Conservation (phyloP, 2,113 vertebrate species). For the Ictalurus furcatus region DNA sequence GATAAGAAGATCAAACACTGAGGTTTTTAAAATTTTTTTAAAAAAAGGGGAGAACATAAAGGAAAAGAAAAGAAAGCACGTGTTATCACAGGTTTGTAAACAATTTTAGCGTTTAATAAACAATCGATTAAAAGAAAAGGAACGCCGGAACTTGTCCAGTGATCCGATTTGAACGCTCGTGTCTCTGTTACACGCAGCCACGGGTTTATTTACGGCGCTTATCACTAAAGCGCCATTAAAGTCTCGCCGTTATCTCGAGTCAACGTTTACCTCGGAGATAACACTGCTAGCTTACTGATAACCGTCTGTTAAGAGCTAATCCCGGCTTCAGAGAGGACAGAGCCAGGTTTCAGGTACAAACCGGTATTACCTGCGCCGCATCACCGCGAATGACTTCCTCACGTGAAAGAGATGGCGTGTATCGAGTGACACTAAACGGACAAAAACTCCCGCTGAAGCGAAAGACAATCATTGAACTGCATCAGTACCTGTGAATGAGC, state of each 20-base stretch:
- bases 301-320: neutral
- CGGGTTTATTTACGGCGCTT: neutral
- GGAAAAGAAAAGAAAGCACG: neutral
- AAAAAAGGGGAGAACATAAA: neutral
- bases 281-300: constrained; percentile 13
- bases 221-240: constrained; percentile 14
- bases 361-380: neutral
- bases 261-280: constrained; percentile 39
- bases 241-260: constrained; percentile 30
- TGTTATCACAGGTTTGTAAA: too few relatives aligned
- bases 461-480: too few relatives aligned
- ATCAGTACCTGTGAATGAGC: too few relatives aligned
- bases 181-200: neutral
- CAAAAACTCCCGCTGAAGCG: neutral
- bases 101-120: neutral
- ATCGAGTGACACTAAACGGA: neutral
- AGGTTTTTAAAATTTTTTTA: neutral
- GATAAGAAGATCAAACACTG: too few relatives aligned
- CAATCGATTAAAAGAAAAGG: neutral
- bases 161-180: neutral
- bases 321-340: neutral
- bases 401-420: neutral
- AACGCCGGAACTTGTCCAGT: too few relatives aligned
- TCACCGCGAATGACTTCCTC: neutral
- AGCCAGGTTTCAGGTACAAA: neutral